These are phyloP conservation scores for Heterocephalus glaber DNA, from an alignment of 2,113 vertebrate species.

Conservation along the genomic window DNA sequence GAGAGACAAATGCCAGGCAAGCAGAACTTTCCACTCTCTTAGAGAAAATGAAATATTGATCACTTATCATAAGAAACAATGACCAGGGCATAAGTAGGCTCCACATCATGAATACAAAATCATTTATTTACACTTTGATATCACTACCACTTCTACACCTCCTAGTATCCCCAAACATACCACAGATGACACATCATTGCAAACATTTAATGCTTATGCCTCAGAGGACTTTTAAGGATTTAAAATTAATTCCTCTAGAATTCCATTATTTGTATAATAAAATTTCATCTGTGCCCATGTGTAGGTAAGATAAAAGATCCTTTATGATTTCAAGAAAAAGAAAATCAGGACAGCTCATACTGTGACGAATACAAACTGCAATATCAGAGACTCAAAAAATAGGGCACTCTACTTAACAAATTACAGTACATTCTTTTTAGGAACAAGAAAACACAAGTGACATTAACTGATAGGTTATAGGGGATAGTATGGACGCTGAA, in stretches of 20 bases:
- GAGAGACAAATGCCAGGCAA: constrained; percentile 79
- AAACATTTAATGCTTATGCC: too few species aligned
- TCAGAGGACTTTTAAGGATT: background rate
- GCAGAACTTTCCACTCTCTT: constrained; percentile 85
- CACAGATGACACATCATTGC: rapidly evolving
- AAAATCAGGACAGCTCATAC: background rate
- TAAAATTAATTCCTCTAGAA: constrained; percentile 26
- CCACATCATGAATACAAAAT: constrained; percentile 80
- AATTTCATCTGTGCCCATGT: background rate
- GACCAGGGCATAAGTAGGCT: constrained; percentile 83
- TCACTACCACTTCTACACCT: constrained; percentile 10
- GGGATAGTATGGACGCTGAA: constrained; percentile 39
- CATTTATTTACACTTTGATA: constrained; percentile 72
- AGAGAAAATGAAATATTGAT: constrained; percentile 97
- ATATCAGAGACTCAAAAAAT: background rate
- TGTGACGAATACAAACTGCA: background rate
- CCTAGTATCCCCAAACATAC: background rate
- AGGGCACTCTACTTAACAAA: background rate
- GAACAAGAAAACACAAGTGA: constrained; percentile 5
- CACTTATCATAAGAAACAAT: constrained; percentile 92
- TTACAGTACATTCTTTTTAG: background rate
- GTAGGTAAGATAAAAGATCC: background rate
- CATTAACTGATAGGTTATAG: background rate
- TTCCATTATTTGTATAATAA: background rate
- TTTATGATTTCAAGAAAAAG: background rate